A percentile compares a stretch with the other conserved stretches of the same genome.
Evolutionary conservation across 37 sponge, comb jelly and placozoan species (phyloP).

Genomic region (Spongilla lacustris): DNA sequence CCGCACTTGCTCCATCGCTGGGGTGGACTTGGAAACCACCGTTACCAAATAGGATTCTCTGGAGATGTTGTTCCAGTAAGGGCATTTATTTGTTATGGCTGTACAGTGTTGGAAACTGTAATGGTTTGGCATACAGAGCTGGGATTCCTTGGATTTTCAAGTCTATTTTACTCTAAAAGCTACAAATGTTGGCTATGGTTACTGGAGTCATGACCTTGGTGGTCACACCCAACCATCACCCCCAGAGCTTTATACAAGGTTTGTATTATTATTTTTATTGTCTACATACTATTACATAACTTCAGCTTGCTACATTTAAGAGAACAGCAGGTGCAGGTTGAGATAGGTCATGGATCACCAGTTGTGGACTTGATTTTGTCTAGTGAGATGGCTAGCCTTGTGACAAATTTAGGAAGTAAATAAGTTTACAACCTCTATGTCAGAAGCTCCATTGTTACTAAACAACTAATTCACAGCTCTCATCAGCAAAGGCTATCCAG

Average conservation of each 20-base stretch:
- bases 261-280: too few relatives aligned
- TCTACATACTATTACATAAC: not conserved
- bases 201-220: slow-evolving; percentile 87
- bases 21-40: slow-evolving; percentile 84
- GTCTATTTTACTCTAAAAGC: slow-evolving; percentile 80
- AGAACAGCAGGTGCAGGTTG: too few relatives aligned
- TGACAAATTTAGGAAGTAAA: too few relatives aligned
- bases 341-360: too few relatives aligned
- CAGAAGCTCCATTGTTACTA: too few relatives aligned
- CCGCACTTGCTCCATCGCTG: slow-evolving; percentile 71
- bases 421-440: too few relatives aligned
- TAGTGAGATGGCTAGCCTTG: too few relatives aligned
- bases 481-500: too few relatives aligned
- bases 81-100: not conserved
- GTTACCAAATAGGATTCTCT: slow-evolving; percentile 81
- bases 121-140: slow-evolving; percentile 25
- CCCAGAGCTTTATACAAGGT: slow-evolving; percentile 76
- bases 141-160: slow-evolving; percentile 74
- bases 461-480: too few relatives aligned
- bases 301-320: not conserved
- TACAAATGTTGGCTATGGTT: slow-evolving; percentile 75
- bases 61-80: slow-evolving; percentile 80
- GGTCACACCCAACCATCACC: slow-evolving; percentile 66
- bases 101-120: not conserved
- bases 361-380: too few relatives aligned